Conservation (phyloP, 2,888 invertebrate species). For the Resseliella maxima region DNA sequence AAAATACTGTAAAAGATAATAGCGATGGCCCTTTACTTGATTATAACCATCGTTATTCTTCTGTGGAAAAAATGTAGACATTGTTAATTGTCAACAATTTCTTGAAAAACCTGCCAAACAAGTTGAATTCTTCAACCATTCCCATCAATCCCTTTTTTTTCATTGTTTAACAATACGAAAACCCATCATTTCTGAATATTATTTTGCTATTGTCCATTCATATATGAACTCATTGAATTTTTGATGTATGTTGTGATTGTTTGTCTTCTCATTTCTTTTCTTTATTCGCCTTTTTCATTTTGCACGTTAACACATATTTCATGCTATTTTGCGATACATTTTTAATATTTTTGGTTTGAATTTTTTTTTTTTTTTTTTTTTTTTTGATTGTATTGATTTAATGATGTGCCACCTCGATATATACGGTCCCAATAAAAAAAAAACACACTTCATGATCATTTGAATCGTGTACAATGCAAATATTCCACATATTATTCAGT, state of each 20-base stretch:
- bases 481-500: background rate
- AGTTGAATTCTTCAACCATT: background rate
- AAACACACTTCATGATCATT: background rate
- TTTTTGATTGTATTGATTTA: background rate
- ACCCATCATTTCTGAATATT: too few relatives aligned
- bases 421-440: background rate
- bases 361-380: background rate
- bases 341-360: too few relatives aligned
- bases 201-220: too few relatives aligned
- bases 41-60: background rate
- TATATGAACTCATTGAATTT: background rate
- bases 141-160: background rate
- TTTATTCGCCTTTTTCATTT: too few relatives aligned
- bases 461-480: background rate
- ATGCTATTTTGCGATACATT: too few relatives aligned
- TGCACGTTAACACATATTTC: too few relatives aligned
- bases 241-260: background rate
- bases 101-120: slow-evolving; percentile 53
- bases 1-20: background rate
- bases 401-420: background rate
- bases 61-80: background rate
- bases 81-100: slow-evolving; percentile 30
- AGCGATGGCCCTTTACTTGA: background rate
- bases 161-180: background rate
- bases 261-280: background rate